Base-by-base conservation (phyloP, 2,888 invertebrate species). In the Stenurella melanura region DNA sequence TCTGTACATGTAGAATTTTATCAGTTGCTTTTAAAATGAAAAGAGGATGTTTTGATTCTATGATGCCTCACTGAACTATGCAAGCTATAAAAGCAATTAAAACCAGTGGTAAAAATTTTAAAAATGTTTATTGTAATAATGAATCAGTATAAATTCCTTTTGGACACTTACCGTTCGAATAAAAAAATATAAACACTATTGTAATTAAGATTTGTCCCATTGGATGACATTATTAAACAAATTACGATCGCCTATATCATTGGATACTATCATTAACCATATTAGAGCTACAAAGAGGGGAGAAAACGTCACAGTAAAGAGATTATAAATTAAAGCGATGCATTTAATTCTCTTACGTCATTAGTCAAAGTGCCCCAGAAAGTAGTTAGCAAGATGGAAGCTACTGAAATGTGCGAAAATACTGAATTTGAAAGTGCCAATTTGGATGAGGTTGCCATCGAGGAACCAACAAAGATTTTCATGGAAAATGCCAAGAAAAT, bases 401-500 rank as follows among this genome's bases (percentile, higher is more conserved):
- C 19, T 42, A 2, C 60, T 38, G 9, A 42, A 50, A 15, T 60
- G 38, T 17, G 34, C 42, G 10, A 60, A 70, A n/a, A 9, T 60
- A 1, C n/a, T 70, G 34, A 42, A 34, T 2, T 0, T 30, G 18
- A 38, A n/a, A 12, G 10, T 15, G 3, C 15, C 19, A 10, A 38
- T 30, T 18, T 11, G 42, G 15, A 1, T n/a, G 18, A 9, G 60
- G 42, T 60, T 56, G 60, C 38, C 70, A 12, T 17, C 34, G 1
- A 60, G 7, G 0, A 5, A 42, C 17, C 70, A 19, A n/a, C 15
- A 15, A 60, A 19, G 38, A 15, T 42, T 38, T 10, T 18, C 9
- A 11, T 38, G 69, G 69, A 69, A 42, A n/a, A 70, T 21, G 19
- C 21, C 38, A 70, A 70, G 70, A 60, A 70, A 70, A 9, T 60